phyloP scores from a whole-genome alignment of 2,113 vertebrate genomes.

The Percina caprodes region DNA sequence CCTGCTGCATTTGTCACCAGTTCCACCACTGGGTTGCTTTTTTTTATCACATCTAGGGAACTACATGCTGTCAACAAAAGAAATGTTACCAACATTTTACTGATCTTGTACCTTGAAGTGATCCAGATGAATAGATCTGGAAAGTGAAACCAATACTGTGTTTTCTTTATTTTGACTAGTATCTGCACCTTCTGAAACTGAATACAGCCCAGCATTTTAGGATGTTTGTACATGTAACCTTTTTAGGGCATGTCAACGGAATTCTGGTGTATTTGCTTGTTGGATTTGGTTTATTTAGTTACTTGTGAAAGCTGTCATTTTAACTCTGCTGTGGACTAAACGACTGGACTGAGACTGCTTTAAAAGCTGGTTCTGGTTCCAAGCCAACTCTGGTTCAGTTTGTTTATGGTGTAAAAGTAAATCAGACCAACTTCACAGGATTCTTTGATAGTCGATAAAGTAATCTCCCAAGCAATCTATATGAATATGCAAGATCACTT shows the following conservation, averaged over 20 bases:
- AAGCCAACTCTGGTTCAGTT: neutral
- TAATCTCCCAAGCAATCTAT: neutral
- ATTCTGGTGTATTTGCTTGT: neutral
- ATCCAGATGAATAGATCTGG: neutral
- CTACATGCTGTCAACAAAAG: neutral
- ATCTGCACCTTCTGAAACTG: neutral
- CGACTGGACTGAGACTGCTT: neutral
- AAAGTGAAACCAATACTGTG: neutral
- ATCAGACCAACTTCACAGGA: neutral
- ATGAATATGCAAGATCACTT: neutral
- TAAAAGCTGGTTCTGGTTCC: neutral
- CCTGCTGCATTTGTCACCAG: slow-evolving; percentile 9
- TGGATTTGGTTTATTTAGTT: neutral
- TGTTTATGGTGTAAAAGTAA: neutral
- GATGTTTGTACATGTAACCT: neutral
- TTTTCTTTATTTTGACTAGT: neutral
- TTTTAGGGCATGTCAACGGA: neutral
- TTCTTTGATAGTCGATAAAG: neutral
- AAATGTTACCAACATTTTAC: neutral
- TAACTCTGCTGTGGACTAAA: neutral
- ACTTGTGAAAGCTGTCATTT: neutral
- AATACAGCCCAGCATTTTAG: neutral
- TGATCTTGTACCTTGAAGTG: neutral
- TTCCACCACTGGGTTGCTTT: neutral
- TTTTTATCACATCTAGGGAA: slow-evolving; percentile 10